A percentile compares a stretch with the other conserved stretches of the same genome.
Evolutionary conservation across 2,888 invertebrate species (phyloP).

Genomic region (Drosophila phalerata): DNA sequence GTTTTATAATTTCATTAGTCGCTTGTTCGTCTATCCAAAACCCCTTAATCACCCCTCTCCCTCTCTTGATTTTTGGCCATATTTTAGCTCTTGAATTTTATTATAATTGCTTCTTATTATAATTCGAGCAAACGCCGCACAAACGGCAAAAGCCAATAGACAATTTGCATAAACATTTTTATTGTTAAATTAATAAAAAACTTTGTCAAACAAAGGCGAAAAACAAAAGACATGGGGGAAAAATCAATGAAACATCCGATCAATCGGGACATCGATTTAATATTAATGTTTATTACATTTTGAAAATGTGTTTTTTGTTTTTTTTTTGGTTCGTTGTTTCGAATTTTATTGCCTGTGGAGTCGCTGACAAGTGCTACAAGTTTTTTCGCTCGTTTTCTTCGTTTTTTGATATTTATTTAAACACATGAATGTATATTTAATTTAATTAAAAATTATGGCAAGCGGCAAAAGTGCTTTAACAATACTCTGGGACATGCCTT

Average conservation of each 20-base stretch:
- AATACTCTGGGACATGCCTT: slow-evolving; percentile 14
- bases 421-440: slow-evolving; percentile 64
- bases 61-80: slow-evolving; percentile 32
- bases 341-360: slow-evolving; percentile 73
- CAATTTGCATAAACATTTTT: slow-evolving; percentile 79
- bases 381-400: slow-evolving; percentile 72
- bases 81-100: slow-evolving; percentile 57
- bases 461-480: slow-evolving; percentile 41
- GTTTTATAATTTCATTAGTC: slow-evolving; percentile 80
- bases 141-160: slow-evolving; percentile 54
- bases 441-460: slow-evolving; percentile 79
- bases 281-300: slow-evolving; percentile 78
- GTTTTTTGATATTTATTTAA: slow-evolving; percentile 19
- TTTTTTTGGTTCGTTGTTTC: slow-evolving; percentile 21
- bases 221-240: slow-evolving; percentile 26
- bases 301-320: slow-evolving; percentile 51
- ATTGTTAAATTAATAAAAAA: slow-evolving; percentile 78
- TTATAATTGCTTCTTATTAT: slow-evolving; percentile 79
- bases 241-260: slow-evolving; percentile 27
- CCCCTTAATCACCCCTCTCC: not conserved
- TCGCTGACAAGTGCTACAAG: slow-evolving; percentile 81
- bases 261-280: slow-evolving; percentile 45
- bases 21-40: slow-evolving; percentile 43
- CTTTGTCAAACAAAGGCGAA: slow-evolving; percentile 48
- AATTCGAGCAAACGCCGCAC: slow-evolving; percentile 57